Base-by-base conservation (phyloP, 2,888 invertebrate species). In the Tiliacea citrago region DNA sequence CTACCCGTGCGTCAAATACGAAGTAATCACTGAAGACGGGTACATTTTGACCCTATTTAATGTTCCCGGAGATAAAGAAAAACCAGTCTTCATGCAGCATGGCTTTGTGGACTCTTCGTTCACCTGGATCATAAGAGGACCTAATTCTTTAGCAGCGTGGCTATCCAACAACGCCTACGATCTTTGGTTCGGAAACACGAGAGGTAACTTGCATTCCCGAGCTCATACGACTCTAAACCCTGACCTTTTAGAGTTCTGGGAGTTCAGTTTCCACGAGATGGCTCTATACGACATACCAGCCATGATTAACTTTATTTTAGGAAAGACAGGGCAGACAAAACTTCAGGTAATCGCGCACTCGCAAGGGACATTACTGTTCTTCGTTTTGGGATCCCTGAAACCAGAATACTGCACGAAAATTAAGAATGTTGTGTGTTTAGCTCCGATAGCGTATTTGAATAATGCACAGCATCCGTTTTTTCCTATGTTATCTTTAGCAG, bases 281-380 rank as follows among this genome's bases (percentile, higher is more conserved):
- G 75, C 75, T 35, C 0, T 45, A 5, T 75, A 60, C 67, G 67
- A 75, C 60, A 1, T 75, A 2, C 75, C 75, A 39, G 63, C 80
- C 42, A 62, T 58, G 21, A 62, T 80, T 10, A 61, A 88, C 69
- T 21, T 82, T 72, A 60, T 89, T 82, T 35, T 81, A 61, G 35
- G 67, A 9, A 62, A 62, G 35, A 81, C 81, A 10, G 62, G 58
- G n/a, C 75, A 77, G 39, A 8, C 24, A n/a, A 39, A 77, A 53
- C 77, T 75, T 16, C 75, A 75, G n/a, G 47, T 53, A 8, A 47
- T 77, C 39, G 77, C 45, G 8, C 75, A 75, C 47, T 75, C 75
- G 29, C 78, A 68, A 45, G 77, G 77, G 4, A 60, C 35, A 21
- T 13, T 60, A n/a, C 24, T 53, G 10, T n/a, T 60, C n/a, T 60